Evolutionary conservation across 2,888 invertebrate genomes (phyloP), one percentile per base, ranked within the genome.

Genomic region (Scaptodrosophila latifasciaeformis): DNA sequence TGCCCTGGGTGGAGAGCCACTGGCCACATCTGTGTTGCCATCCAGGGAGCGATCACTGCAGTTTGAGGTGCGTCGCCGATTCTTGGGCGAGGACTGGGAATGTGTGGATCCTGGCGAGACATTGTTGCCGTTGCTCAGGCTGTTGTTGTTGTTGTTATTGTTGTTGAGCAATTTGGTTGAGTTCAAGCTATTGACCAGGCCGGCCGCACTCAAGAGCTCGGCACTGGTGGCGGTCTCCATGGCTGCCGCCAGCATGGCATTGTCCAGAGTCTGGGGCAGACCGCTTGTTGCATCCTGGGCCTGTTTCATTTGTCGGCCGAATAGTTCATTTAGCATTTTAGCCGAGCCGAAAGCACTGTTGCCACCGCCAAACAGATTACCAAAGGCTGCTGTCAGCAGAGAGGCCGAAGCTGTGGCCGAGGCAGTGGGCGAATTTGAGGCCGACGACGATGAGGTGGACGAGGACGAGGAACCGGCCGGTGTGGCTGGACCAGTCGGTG

Each of bases 271-370:
- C 51, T 79, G 82, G 59, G 85, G 85, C 54, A 85, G 65, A 54
- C 86, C 86, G 70, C 84, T 84, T 55, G 88, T 88, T 78, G 89
- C 89, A 87, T 90, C 90, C 77, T 89, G 88, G 68, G 89, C 92
- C 86, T 91, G 91, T 86, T 91, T 92, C 84, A 92, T 92, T 85
- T 94, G 92, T 75, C 95, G 90, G 74, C 93, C 93, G 81, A 95
- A 90, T 69, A 95, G 89, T 89, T 95, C 95, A 90, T 95, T 95
- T 83, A 95, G 91, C 95, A 95, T 95, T 88, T 95, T 95, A 85
- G 93, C 92, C 88, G 94, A 93, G 86, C 92, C 92, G 90, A 93
- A 93, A 5, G 40, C 40, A 88, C 93, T 93, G 89, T 90, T 90
- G 85, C 92, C 92, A 84, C 91, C 92, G 42, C 78, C 72, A 88